Evolutionary conservation across 2,888 invertebrate species (phyloP).

Genomic region (Rapana venosa): DNA sequence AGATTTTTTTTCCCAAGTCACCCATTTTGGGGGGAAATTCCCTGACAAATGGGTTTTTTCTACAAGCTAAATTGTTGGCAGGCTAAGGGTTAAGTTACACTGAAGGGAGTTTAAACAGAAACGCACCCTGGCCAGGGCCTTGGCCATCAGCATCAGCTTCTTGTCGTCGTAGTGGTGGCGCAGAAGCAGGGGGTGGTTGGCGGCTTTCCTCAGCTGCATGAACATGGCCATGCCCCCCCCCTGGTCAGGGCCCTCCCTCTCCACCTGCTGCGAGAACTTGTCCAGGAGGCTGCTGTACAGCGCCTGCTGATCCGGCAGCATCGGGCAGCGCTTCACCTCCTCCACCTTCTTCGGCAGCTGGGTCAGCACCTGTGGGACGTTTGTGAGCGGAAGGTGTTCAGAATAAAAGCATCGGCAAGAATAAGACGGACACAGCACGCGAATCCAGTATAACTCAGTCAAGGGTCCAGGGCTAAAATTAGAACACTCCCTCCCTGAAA

Average conservation of each 20-base stretch:
- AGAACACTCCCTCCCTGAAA: no score
- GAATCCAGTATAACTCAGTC: no score
- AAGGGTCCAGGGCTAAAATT: no score
- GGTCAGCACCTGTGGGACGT: constrained; percentile 76
- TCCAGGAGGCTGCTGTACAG: constrained; percentile 87
- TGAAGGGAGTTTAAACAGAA: no score
- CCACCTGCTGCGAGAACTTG: constrained; percentile 57
- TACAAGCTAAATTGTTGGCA: no score
- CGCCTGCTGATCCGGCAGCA: constrained; percentile 86
- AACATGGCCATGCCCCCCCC: constrained; percentile 70
- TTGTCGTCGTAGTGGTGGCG: constrained; percentile 85
- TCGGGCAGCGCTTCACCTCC: constrained; percentile 83
- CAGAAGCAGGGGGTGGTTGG: constrained; percentile 94
- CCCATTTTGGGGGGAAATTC: no score
- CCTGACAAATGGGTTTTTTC: no score
- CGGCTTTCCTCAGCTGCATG: constrained; percentile 94
- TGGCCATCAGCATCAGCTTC: constrained; percentile 84
- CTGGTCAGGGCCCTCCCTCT: constrained; percentile 28
- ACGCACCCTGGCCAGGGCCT: constrained; percentile 64
- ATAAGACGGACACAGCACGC: no score
- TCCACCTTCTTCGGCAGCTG: constrained; percentile 92
- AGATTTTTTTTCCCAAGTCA: no score
- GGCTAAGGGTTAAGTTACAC: no score
- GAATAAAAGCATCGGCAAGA: no score
- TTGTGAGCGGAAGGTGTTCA: not conserved